Percentiles rank a stretch among this genome's conserved stretches.
These are phyloP conservation scores for Zaprionus bogoriensis DNA, from an alignment of 2,888 invertebrate species.

Conservation along the genomic window DNA sequence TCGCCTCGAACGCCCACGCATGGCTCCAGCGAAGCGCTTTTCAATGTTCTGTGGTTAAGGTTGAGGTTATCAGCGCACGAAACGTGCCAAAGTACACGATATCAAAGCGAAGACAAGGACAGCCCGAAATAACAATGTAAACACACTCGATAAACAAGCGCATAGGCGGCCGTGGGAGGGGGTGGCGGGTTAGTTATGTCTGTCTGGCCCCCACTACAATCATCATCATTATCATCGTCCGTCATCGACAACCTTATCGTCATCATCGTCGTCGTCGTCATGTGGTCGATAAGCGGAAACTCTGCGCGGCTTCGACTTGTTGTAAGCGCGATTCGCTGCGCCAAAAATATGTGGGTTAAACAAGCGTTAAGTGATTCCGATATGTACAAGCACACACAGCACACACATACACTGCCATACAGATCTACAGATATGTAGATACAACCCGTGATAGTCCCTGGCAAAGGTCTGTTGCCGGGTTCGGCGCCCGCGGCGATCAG, in stretches of 20 bases:
- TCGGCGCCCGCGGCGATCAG: too few species aligned
- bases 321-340: not conserved
- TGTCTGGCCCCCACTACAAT: not conserved
- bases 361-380: constrained; percentile 59
- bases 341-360: constrained; percentile 51
- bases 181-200: not conserved
- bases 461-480: not conserved
- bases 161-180: not conserved
- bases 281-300: constrained; percentile 33
- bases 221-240: not conserved
- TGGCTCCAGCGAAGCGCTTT: constrained; percentile 13
- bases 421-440: too few species aligned
- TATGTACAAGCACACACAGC: constrained; percentile 11
- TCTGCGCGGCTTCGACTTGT: not conserved
- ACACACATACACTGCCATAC: not conserved
- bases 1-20: not conserved
- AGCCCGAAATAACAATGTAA: constrained; percentile 43
- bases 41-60: constrained; percentile 65
- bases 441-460: not conserved
- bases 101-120: constrained; percentile 51
- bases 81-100: constrained; percentile 58
- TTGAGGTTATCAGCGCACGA: constrained; percentile 64
- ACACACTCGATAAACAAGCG: constrained; percentile 45
- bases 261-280: constrained; percentile 9
- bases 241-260: not conserved